Evolutionary conservation across 2,888 invertebrate species (phyloP).

Genomic region (Nematopogon swammerdamellus): DNA sequence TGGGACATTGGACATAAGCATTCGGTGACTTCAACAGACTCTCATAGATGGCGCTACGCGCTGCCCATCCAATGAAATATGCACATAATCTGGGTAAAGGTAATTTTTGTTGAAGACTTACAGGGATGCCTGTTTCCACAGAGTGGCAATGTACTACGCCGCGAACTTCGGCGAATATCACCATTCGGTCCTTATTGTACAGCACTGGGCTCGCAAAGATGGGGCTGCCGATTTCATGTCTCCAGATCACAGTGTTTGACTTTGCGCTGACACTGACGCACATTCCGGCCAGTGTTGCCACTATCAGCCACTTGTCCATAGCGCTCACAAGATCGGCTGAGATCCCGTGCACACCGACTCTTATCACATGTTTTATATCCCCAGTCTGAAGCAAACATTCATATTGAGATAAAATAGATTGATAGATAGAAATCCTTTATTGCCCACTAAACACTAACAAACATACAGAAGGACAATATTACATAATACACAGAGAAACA

Average conservation of each 20-base stretch:
- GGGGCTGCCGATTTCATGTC: slow-evolving; percentile 52
- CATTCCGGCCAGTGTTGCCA: slow-evolving; percentile 59
- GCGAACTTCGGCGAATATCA: slow-evolving; percentile 53
- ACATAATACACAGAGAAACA: too few species aligned
- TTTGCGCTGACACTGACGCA: slow-evolving; percentile 50
- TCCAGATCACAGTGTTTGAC: slow-evolving; percentile 59
- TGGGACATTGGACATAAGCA: too few species aligned
- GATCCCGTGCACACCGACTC: slow-evolving; percentile 39
- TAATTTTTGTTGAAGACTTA: slow-evolving; percentile 19
- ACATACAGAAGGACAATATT: too few species aligned
- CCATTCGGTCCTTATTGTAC: slow-evolving; percentile 48
- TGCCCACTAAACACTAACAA: too few species aligned
- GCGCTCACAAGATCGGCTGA: slow-evolving; percentile 44
- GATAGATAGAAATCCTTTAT: too few species aligned
- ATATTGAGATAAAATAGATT: too few species aligned
- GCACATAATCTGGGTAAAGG: too few species aligned
- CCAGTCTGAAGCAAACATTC: slow-evolving; percentile 43
- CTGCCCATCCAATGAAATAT: too few species aligned
- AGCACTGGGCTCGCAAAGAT: slow-evolving; percentile 63
- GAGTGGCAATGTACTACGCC: slow-evolving; percentile 55
- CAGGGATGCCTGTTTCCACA: slow-evolving; percentile 46
- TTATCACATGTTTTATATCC: slow-evolving; percentile 25
- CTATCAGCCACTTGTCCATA: slow-evolving; percentile 31
- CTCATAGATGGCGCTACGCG: too few species aligned
- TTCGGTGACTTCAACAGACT: too few species aligned